Evolutionary conservation across 2,888 invertebrate species (phyloP), one percentile per base, ranked within the genome.

Genomic region (Ceramica pisi): DNA sequence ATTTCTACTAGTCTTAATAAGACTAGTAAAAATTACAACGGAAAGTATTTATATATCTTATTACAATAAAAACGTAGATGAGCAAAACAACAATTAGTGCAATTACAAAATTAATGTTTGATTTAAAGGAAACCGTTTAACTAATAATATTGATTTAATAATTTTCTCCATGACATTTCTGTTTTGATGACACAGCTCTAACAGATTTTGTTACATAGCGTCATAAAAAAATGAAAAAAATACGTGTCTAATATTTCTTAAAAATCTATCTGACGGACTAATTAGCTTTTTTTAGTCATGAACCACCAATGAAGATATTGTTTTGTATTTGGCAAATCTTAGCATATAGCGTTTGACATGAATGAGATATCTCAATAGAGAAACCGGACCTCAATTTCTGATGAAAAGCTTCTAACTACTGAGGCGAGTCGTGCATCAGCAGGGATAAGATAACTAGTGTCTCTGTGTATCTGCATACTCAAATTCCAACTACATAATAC

Each of bases 11-110:
- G n/a, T n/a, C n/a, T n/a, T 75, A 56, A 75, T 41, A 41, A 41
- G 31, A 44, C n/a, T 19, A 26, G n/a, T 53, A 31, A 53, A 76
- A 76, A 38, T 50, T 41, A 23, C 14, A 53, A 44, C 16, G 6
- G n/a, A 12, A 19, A 14, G 16, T 46, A 46, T 44, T 44, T 19
- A 6, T 16, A 19, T 2, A 44, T 44, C 44, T 44, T 44, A 16
- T 41, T 7, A 44, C 16, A 31, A 23, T 14, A 55, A 16, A 31
- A 53, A 31, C 16, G 16, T 55, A 59, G 14, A 12, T 8, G 21
- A 41, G 14, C 44, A 21, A 48, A 38, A 38, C n/a, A 48, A 23
- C 21, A 57, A 50, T 14, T n/a, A 14, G 35, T 21, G 35, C 41
- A 31, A 31, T 8, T 35, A 12, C 19, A 35, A 66, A 66, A 55